Conservation (phyloP, 1,140 invertebrate genomes). For the Bombus pascuorum region DNA sequence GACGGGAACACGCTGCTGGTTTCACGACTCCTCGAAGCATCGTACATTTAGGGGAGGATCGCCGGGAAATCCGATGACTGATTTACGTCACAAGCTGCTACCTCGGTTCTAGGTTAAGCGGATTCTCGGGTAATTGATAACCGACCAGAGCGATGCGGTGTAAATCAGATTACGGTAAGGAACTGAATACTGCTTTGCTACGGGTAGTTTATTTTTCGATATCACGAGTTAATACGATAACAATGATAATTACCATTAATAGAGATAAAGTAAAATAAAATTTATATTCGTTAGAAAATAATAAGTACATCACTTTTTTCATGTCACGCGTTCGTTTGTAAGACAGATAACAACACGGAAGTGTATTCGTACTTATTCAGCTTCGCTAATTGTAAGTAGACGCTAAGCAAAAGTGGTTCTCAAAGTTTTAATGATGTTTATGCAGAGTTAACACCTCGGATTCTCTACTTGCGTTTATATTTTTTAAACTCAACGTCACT, state of each 20-base stretch:
- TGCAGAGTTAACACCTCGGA: slow-evolving; percentile 17
- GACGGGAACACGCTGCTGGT: not conserved
- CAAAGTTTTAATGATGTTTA: slow-evolving; percentile 42
- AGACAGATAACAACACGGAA: not conserved
- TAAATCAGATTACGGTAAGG: slow-evolving; percentile 12
- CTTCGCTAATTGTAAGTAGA: not conserved
- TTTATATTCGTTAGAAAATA: not conserved
- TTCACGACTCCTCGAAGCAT: not conserved
- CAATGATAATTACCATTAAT: no score
- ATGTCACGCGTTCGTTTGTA: not conserved
- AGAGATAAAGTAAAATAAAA: not conserved
- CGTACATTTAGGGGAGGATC: not conserved
- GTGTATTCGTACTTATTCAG: not conserved
- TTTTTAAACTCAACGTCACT: not conserved
- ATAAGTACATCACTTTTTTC: not conserved
- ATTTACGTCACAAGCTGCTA: slow-evolving; percentile 9
- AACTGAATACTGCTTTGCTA: not conserved
- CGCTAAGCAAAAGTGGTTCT: not conserved
- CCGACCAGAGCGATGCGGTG: not conserved
- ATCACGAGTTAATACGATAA: not conserved
- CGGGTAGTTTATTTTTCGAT: not conserved
- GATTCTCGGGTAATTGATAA: slow-evolving; percentile 26
- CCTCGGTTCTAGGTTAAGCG: not conserved
- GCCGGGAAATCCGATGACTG: slow-evolving; percentile 14
- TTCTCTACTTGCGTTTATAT: not conserved